A percentile compares a stretch with the other conserved stretches of the same genome.
These are phyloP conservation scores for Atlantisia rogersi DNA, from an alignment of 2,113 vertebrate species.

Conservation along the genomic window DNA sequence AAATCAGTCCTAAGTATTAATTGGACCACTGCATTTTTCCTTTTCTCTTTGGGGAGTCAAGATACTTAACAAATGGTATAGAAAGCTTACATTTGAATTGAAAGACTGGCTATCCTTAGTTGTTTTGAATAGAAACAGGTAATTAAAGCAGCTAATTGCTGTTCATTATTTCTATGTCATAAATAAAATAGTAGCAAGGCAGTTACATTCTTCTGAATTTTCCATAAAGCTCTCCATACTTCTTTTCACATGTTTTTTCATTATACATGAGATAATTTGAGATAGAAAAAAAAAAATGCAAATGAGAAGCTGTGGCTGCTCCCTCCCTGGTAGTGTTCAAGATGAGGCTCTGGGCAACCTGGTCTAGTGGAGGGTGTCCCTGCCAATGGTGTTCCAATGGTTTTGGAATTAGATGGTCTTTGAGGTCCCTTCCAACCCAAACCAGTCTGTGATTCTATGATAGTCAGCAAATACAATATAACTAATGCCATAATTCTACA, in stretches of 20 bases:
- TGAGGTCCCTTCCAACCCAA: too few relatives aligned
- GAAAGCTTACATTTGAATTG: background rate
- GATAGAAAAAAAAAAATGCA: background rate
- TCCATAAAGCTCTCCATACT: background rate
- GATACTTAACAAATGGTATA: background rate
- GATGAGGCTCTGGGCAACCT: too few relatives aligned
- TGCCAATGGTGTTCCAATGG: too few relatives aligned
- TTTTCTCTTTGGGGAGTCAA: background rate
- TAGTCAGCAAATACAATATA: background rate
- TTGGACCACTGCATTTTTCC: background rate
- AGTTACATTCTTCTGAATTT: background rate
- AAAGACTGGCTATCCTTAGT: background rate
- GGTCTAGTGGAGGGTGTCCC: too few relatives aligned
- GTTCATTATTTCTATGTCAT: background rate
- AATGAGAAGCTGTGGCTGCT: too few relatives aligned
- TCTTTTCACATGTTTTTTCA: background rate
- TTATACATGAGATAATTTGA: background rate
- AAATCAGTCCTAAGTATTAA: background rate
- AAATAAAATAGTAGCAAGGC: background rate
- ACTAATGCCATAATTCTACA: background rate
- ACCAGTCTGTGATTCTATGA: too few relatives aligned
- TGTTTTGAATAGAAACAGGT: background rate
- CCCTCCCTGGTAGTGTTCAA: too few relatives aligned
- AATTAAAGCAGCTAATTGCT: background rate
- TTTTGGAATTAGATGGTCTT: too few relatives aligned